Evolutionary conservation across 2,888 invertebrate species (phyloP).

Genomic region (Serrognathus titanus): DNA sequence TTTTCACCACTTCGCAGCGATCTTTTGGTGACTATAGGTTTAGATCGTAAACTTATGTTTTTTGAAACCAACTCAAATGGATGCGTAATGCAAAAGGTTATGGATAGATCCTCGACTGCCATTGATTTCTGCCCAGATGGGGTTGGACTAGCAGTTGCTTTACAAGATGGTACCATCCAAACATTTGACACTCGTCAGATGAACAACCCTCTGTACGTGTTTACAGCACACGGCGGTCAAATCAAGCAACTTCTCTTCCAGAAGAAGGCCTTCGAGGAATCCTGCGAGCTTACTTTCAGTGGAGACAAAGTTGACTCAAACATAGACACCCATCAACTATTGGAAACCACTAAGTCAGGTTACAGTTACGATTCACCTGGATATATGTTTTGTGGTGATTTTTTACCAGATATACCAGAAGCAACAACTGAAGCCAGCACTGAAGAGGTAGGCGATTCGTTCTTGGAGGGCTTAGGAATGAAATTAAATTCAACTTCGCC

Average conservation of each 20-base stretch:
- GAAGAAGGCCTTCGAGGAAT: slow-evolving; percentile 7
- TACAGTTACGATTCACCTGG: slow-evolving; percentile 15
- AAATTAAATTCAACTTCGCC: slow-evolving; percentile 25
- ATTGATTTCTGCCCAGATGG: slow-evolving; percentile 44
- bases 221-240: slow-evolving; percentile 52
- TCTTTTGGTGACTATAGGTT: slow-evolving; percentile 55
- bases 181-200: slow-evolving; percentile 58
- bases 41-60: slow-evolving; percentile 56
- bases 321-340: not conserved
- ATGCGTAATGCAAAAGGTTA: slow-evolving; percentile 38
- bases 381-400: slow-evolving; percentile 13
- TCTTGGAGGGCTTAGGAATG: slow-evolving; percentile 31
- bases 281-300: slow-evolving; percentile 12
- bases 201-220: slow-evolving; percentile 48
- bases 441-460: slow-evolving; percentile 32
- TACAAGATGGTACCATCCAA: slow-evolving; percentile 54
- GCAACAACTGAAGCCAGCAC: slow-evolving; percentile 3
- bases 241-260: slow-evolving; percentile 22
- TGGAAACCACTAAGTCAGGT: not conserved
- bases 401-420: slow-evolving; percentile 13
- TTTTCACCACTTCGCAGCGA: slow-evolving; percentile 57
- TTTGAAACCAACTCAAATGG: slow-evolving; percentile 53
- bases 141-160: slow-evolving; percentile 55
- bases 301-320: slow-evolving; percentile 8
- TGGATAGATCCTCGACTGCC: slow-evolving; percentile 39